These are phyloP conservation scores for Typhlichthys subterraneus DNA, from an alignment of 2,797 vertebrate species.

Conservation along the genomic window DNA sequence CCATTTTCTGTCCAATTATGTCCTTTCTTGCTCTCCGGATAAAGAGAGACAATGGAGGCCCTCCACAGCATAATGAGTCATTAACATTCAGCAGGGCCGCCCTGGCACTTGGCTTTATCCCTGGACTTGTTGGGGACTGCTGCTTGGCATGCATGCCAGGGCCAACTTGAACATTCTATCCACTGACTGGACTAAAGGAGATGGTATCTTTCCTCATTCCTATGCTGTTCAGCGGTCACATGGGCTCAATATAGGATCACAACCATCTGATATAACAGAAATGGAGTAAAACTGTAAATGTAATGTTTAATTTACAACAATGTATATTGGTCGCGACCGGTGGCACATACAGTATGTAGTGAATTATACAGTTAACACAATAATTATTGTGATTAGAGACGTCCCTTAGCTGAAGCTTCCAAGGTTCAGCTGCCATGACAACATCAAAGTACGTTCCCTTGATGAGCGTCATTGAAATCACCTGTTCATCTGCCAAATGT, in stretches of 20 bases:
- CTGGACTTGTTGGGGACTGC: conserved; percentile 78
- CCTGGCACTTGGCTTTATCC: conserved; percentile 83
- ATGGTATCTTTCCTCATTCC: conserved; percentile 55
- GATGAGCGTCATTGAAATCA: no score
- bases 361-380: no score
- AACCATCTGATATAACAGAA: neutral
- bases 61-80: conserved; percentile 91
- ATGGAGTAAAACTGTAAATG: neutral
- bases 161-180: conserved; percentile 79
- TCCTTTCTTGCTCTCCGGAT: conserved; percentile 97
- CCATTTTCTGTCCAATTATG: conserved; percentile 99
- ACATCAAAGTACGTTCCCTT: no score
- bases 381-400: no score
- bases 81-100: conserved; percentile 96
- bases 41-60: conserved; percentile 92
- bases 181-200: conserved; percentile 67
- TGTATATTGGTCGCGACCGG: no score
- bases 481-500: no score
- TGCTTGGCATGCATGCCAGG: conserved; percentile 83
- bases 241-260: neutral
- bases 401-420: no score
- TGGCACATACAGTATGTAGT: no score
- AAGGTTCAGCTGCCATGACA: no score
- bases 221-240: conserved; percentile 16
- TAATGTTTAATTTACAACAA: no score